Conservation (phyloP, 2,113 vertebrate species). For the Amphilophus citrinellus region DNA sequence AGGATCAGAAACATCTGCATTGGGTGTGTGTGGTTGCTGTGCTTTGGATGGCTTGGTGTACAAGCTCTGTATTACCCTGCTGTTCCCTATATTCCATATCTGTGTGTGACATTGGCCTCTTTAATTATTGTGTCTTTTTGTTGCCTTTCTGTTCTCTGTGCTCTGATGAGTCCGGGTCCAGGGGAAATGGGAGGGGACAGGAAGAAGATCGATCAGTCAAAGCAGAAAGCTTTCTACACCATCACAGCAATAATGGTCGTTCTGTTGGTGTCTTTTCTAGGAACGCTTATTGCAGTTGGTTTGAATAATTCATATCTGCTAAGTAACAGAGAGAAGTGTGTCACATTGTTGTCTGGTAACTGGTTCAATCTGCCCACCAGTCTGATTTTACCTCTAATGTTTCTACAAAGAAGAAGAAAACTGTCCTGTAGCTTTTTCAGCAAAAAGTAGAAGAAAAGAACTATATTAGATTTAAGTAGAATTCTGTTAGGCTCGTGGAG, state of each 20-base stretch:
- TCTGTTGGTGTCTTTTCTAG: background rate
- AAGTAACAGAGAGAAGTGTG: background rate
- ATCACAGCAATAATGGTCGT: background rate
- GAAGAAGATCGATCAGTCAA: background rate
- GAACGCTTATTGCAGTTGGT: background rate
- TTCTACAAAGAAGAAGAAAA: background rate
- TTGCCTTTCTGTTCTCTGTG: background rate
- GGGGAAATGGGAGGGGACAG: background rate
- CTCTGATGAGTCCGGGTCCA: background rate
- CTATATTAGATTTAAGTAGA: too few species aligned
- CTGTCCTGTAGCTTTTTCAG: background rate
- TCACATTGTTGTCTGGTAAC: rapidly evolving
- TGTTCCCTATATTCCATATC: background rate
- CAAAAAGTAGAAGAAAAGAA: too few species aligned
- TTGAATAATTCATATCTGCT: rapidly evolving
- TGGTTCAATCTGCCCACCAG: conserved; percentile 2
- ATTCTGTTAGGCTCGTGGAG: too few species aligned
- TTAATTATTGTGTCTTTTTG: background rate
- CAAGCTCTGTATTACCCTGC: too few species aligned
- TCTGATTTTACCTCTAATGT: background rate
- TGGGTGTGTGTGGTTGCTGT: too few species aligned
- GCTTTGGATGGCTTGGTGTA: too few species aligned
- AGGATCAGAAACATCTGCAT: too few species aligned
- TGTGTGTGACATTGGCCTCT: background rate
- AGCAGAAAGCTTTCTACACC: background rate